phyloP scores from a whole-genome alignment of 2,797 vertebrate species.

The Sebastes steindachneri region DNA sequence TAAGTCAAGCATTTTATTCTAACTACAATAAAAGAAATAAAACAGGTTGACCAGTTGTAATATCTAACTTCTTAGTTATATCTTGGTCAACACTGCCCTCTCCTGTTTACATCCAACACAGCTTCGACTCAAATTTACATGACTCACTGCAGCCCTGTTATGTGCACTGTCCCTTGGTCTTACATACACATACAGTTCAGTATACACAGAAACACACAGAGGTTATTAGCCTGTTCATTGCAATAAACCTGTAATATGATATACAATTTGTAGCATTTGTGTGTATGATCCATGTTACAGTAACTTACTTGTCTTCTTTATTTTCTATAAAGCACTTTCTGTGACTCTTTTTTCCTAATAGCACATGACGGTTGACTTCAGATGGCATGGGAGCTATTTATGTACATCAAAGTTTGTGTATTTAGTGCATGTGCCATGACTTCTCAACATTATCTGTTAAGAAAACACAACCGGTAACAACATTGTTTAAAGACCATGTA shows the following conservation, averaged over 20 bases:
- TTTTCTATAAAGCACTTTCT: neutral
- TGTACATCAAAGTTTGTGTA: neutral
- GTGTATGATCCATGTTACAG: neutral
- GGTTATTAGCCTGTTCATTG: neutral
- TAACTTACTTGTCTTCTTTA: neutral
- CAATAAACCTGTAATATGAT: neutral
- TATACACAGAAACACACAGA: neutral
- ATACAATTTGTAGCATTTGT: neutral
- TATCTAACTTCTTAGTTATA: neutral
- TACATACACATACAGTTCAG: neutral
- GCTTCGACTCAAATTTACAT: neutral
- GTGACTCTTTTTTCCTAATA: too few species aligned
- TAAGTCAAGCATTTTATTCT: neutral
- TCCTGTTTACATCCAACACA: slow-evolving; percentile 38
- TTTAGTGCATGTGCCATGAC: neutral
- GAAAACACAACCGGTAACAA: neutral
- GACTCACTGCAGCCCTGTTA: neutral
- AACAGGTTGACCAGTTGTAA: neutral
- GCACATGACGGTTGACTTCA: neutral
- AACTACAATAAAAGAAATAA: neutral
- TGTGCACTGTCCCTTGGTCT: neutral
- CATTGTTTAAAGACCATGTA: neutral
- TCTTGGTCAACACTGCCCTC: slow-evolving; percentile 74
- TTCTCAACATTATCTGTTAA: neutral
- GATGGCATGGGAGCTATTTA: neutral